Conservation (phyloP, 1,140 invertebrate genomes). For the Drosophila pandora region DNA sequence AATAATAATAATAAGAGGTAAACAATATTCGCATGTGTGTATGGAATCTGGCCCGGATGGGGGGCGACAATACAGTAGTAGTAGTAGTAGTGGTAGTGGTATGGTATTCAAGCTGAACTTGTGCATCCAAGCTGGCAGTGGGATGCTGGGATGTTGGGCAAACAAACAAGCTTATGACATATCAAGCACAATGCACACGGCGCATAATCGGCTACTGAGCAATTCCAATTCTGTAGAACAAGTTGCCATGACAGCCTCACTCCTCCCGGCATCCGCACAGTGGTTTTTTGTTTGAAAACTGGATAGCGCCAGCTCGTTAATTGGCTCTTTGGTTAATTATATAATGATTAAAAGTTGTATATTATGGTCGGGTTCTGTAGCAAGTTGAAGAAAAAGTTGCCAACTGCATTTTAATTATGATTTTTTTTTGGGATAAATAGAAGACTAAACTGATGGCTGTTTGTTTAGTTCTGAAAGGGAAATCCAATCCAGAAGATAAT, state of each 20-base stretch:
- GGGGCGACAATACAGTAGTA: not conserved
- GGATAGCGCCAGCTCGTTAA: not conserved
- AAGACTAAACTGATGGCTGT: not conserved
- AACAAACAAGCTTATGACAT: constrained; percentile 46
- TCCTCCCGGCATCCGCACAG: not conserved
- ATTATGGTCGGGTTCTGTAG: too few species aligned
- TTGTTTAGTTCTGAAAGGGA: too few species aligned
- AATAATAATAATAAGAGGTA: constrained; percentile 25
- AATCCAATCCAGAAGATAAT: too few species aligned
- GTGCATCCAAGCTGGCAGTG: not conserved
- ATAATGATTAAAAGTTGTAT: too few species aligned
- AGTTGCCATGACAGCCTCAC: constrained; percentile 31
- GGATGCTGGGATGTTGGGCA: constrained; percentile 7
- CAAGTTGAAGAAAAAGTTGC: too few species aligned
- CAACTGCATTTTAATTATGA: not conserved
- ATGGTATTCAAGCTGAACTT: constrained; percentile 3
- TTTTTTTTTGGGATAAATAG: not conserved
- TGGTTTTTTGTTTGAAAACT: not conserved
- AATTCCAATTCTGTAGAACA: constrained; percentile 3
- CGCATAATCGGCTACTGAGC: constrained; percentile 43
- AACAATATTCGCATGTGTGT: constrained; percentile 42
- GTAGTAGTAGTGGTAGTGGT: too few species aligned
- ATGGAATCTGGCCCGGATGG: not conserved
- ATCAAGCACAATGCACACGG: constrained; percentile 45
- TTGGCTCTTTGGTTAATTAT: not conserved